phyloP scores from a whole-genome alignment of 2,113 vertebrate species.

The Xiphophorus couchianus region DNA sequence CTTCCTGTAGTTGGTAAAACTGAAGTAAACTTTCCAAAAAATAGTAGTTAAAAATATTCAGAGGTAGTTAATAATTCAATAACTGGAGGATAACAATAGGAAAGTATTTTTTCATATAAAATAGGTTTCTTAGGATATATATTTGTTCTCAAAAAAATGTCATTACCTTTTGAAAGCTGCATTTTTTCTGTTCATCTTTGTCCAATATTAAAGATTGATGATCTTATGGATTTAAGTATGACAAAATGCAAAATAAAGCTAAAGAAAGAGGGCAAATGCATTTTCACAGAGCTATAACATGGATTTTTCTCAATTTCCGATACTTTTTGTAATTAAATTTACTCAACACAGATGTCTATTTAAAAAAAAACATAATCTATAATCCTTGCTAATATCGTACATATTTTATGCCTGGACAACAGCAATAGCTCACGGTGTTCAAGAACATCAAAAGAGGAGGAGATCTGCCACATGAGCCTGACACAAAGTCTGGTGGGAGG shows the following conservation, averaged over 20 bases:
- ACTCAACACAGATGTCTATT: background rate
- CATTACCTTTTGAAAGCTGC: too few relatives aligned
- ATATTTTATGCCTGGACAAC: conserved; percentile 33
- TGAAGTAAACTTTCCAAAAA: too few relatives aligned
- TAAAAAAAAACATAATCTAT: conserved; percentile 13
- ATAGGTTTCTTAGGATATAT: too few relatives aligned
- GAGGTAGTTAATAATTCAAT: too few relatives aligned
- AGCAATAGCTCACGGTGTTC: conserved; percentile 46
- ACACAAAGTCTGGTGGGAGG: conserved; percentile 54
- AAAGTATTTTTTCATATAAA: too few relatives aligned
- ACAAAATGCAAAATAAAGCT: background rate
- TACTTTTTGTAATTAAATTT: conserved; percentile 26
- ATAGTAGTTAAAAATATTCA: too few relatives aligned
- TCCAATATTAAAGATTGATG: background rate
- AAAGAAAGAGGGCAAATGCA: background rate
- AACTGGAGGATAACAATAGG: too few relatives aligned
- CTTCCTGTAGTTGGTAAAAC: too few relatives aligned
- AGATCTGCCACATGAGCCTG: conserved; percentile 28
- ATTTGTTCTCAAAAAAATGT: too few relatives aligned
- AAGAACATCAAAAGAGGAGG: conserved; percentile 53
- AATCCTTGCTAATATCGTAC: conserved; percentile 31
- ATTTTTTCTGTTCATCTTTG: background rate
- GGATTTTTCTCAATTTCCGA: conserved; percentile 9
- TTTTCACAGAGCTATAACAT: background rate
- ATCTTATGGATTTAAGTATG: background rate